A percentile compares a stretch with the other conserved stretches of the same genome.
Evolutionary conservation across 2,113 vertebrate genomes (phyloP).

Genomic region (Neopipo cinnamomea): DNA sequence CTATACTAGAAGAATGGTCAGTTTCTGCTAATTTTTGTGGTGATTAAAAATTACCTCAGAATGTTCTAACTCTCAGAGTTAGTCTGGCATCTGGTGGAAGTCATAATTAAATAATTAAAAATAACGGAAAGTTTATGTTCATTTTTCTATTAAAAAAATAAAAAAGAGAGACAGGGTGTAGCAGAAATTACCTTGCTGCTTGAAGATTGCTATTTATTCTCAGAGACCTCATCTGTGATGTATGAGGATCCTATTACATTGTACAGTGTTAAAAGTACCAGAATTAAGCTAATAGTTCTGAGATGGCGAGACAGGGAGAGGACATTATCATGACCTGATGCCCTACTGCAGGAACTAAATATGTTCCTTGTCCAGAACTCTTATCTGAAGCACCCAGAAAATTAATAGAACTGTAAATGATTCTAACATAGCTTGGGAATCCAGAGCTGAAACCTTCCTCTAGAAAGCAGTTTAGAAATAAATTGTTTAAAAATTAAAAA

Average conservation of each 20-base stretch:
- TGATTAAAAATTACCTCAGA: background rate
- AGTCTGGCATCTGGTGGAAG: background rate
- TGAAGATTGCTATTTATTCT: slow-evolving; percentile 44
- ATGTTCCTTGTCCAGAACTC: background rate
- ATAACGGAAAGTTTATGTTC: background rate
- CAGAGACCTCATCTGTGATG: background rate
- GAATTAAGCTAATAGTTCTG: background rate
- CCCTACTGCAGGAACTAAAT: background rate
- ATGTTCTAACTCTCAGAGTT: background rate
- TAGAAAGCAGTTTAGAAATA: slow-evolving; percentile 31
- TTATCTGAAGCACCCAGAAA: slow-evolving; percentile 29
- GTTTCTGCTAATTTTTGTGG: background rate
- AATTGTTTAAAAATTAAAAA: background rate
- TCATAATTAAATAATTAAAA: background rate
- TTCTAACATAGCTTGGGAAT: background rate
- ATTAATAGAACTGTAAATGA: background rate
- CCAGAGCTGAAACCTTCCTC: background rate
- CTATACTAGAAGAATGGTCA: background rate
- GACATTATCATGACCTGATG: background rate
- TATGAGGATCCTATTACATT: background rate
- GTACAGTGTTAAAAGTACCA: background rate
- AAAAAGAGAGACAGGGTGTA: background rate
- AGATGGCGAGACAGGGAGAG: slow-evolving; percentile 19
- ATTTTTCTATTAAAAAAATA: background rate
- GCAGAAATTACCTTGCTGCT: slow-evolving; percentile 33